Evolutionary conservation across 2,797 vertebrate species (phyloP), one percentile per base, ranked within the genome.

Genomic region (Psittacula derbiana): DNA sequence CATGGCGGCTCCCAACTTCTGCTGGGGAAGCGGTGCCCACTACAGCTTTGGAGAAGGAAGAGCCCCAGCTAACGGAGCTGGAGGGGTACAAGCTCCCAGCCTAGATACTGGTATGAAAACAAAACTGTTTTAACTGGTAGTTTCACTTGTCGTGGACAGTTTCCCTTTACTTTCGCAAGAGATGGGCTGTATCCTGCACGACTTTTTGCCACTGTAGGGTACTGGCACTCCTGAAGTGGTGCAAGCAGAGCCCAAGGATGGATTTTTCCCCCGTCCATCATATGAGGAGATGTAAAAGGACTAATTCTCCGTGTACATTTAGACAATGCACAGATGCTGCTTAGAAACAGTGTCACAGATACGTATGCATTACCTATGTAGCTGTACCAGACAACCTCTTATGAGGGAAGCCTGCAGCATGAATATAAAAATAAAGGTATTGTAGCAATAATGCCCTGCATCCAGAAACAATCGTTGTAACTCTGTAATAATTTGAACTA

Each of bases 381-480:
- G 74, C 94, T 96, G 67, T 87, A 90, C 87, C 40, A 86, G 89
- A 90, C 60, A 27, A 41, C 49, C 44, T 95, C 76, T 90, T 88
- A 83, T 71, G 88, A 94, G 70, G 93, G 93, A 95, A 80, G 85
- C 91, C 93, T 84, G 94, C 74, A 95, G 95, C 94, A 64, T 28
- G 74, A 95, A 92, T 83, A 86, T 62, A 92, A 93, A 91, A 86
- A 82, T 85, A 52, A 90, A 92, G 91, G 76, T 88, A 92, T 58
- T 89, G 78, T 73, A 86, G 79, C 36, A 88, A 90, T 82, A 88
- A 92, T 72, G 85, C 90, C 95, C 89, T 95, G 85, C 88, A 91
- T 93, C 72, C 88, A 93, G 87, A 96, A 96, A 96, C 53, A 96
- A 97, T 84, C 36, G 16, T 55, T 38, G 16, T 80, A 97, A 95